Percentiles rank a stretch among this genome's conserved stretches.
Conservation (phyloP, 2,888 invertebrate genomes). For the Ormyrus rosae region DNA sequence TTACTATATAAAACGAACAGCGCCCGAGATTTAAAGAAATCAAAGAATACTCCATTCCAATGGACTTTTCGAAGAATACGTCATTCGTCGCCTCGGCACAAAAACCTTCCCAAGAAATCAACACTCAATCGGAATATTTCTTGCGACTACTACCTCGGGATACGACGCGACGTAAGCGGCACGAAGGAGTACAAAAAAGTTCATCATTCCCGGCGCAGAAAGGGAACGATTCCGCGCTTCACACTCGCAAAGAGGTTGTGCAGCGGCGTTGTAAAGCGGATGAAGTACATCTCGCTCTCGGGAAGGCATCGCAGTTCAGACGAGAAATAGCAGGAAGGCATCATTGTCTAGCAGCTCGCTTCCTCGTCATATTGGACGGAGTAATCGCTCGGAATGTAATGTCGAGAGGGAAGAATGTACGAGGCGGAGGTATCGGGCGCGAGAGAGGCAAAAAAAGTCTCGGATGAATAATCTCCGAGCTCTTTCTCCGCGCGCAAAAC, state of each 20-base stretch:
- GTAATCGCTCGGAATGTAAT: conserved; percentile 46
- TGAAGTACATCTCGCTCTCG: not conserved
- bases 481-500: conserved; percentile 3
- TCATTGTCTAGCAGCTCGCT: conserved; percentile 23
- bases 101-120: too few species aligned
- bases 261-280: too few species aligned
- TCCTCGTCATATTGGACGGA: conserved; percentile 36
- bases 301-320: not conserved
- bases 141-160: too few species aligned
- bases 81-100: too few species aligned
- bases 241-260: too few species aligned
- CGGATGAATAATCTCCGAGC: conserved; percentile 35
- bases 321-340: not conserved
- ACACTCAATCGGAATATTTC: too few species aligned
- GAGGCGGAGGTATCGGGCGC: not conserved
- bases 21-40: too few species aligned
- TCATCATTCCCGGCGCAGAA: not conserved
- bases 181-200: not conserved
- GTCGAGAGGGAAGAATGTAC: not conserved
- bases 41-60: too few species aligned
- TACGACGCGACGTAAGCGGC: too few species aligned
- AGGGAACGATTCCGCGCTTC: not conserved
- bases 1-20: too few species aligned
- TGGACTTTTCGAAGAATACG: too few species aligned
- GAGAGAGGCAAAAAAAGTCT: conserved; percentile 11